Evolutionary conservation across 1,140 invertebrate genomes (phyloP).

Genomic region (Sarcophaga peregrina): DNA sequence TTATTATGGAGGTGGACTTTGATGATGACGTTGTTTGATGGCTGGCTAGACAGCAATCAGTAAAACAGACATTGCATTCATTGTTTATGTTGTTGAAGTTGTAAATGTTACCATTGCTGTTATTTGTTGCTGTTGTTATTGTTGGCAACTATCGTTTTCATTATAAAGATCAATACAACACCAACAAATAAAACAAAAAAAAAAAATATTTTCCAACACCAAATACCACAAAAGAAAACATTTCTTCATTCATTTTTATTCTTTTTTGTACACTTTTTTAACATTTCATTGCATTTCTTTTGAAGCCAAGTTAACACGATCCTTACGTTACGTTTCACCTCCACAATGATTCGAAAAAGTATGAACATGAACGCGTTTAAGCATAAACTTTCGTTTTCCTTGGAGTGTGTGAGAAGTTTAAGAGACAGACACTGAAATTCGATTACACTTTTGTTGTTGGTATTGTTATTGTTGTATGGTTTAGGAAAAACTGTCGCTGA

Average conservation of each 20-base stretch:
- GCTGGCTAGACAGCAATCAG: slow-evolving; percentile 39
- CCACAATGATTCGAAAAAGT: neutral
- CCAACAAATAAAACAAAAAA: neutral
- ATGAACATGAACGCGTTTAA: slow-evolving; percentile 15
- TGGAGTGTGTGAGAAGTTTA: slow-evolving; percentile 24
- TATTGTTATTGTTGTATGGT: slow-evolving; percentile 2
- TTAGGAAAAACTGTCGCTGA: slow-evolving; percentile 38
- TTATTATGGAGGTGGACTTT: neutral
- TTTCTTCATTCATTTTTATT: too few species aligned
- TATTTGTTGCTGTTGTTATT: slow-evolving; percentile 22
- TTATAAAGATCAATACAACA: slow-evolving; percentile 27
- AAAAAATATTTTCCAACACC: neutral
- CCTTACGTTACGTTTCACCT: neutral
- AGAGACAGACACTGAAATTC: slow-evolving; percentile 32
- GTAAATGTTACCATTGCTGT: neutral
- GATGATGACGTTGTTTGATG: slow-evolving; percentile 41
- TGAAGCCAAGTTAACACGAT: too few species aligned
- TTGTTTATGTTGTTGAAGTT: neutral
- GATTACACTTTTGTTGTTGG: slow-evolving; percentile 33
- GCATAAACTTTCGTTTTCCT: slow-evolving; percentile 39
- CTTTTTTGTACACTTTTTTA: too few species aligned
- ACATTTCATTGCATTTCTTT: too few species aligned
- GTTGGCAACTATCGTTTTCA: slow-evolving; percentile 30
- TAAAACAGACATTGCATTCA: slow-evolving; percentile 24
- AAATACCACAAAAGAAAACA: neutral